A percentile compares a stretch with the other conserved stretches of the same genome.
phyloP scores from a whole-genome alignment of 2,888 invertebrate genomes.

The Drosophila peninsularis region DNA sequence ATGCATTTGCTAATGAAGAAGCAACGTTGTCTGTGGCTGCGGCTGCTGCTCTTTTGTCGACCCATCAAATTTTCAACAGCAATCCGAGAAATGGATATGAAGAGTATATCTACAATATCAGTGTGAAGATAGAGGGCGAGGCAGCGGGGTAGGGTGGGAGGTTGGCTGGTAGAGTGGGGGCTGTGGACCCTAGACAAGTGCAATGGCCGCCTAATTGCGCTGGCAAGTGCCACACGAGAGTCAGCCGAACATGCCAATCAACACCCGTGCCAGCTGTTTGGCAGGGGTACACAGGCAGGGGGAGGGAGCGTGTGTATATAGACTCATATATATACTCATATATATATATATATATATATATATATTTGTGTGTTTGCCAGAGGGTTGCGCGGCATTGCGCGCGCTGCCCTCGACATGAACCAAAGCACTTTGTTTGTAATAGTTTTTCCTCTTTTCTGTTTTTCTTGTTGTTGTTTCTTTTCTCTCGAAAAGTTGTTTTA shows the following conservation, averaged over 20 bases:
- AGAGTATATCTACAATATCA: conserved; percentile 8
- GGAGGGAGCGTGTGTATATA: not conserved
- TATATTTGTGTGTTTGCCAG: conserved; percentile 4
- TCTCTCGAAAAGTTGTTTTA: conserved; percentile 60
- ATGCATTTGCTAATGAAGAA: conserved; percentile 65
- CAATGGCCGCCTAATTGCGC: conserved; percentile 78
- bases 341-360: not conserved
- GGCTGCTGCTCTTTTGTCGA: conserved; percentile 59
- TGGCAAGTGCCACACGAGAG: conserved; percentile 67
- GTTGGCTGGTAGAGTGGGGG: not conserved
- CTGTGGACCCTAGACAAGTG: conserved; percentile 54
- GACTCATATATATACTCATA: not conserved
- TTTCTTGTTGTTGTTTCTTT: not conserved
- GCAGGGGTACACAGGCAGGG: not conserved
- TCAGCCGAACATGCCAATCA: conserved; percentile 75
- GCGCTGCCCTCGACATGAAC: conserved; percentile 23
- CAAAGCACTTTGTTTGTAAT: conserved; percentile 61
- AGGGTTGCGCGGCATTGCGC: conserved; percentile 14
- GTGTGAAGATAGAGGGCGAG: not conserved
- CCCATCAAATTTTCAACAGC: conserved; percentile 65
- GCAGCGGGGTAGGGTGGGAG: not conserved
- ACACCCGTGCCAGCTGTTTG: conserved; percentile 57
- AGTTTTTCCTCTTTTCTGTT: conserved; percentile 27
- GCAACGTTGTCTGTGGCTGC: conserved; percentile 42
- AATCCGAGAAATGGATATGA: conserved; percentile 32